phyloP scores from a whole-genome alignment of 2,797 vertebrate species.

The Enteromius trimaculatus region DNA sequence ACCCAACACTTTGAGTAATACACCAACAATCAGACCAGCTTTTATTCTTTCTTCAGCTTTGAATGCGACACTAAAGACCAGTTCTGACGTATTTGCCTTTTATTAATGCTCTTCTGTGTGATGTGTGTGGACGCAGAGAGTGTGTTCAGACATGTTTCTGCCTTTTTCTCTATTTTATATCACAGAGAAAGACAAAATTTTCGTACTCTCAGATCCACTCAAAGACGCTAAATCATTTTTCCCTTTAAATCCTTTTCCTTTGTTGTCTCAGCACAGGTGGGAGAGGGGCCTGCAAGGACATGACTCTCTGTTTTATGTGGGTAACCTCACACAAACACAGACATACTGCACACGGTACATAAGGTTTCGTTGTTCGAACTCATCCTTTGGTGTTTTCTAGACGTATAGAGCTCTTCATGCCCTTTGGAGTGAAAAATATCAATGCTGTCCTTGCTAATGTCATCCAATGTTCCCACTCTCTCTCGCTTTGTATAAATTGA shows the following conservation, averaged over 20 bases:
- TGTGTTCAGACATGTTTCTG: constrained; percentile 64
- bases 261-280: constrained; percentile 55
- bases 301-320: constrained; percentile 54
- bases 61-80: neutral
- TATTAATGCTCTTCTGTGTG: constrained; percentile 19
- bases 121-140: neutral
- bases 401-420: neutral
- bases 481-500: neutral
- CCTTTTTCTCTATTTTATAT: constrained; percentile 28
- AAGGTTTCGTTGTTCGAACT: neutral
- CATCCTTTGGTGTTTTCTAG: constrained; percentile 22
- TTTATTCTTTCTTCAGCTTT: neutral
- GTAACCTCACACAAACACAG: constrained; percentile 7
- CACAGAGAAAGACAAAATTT: constrained; percentile 6
- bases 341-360: neutral
- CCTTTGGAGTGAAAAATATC: constrained; percentile 7
- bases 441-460: constrained; percentile 9
- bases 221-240: constrained; percentile 45
- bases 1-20: neutral
- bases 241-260: constrained; percentile 29
- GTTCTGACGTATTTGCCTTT: neutral
- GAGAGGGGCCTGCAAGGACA: constrained; percentile 51
- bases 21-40: neutral
- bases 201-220: constrained; percentile 35
- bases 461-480: neutral